Conservation (phyloP, 1,140 invertebrate genomes). For the Drosophila orosa region DNA sequence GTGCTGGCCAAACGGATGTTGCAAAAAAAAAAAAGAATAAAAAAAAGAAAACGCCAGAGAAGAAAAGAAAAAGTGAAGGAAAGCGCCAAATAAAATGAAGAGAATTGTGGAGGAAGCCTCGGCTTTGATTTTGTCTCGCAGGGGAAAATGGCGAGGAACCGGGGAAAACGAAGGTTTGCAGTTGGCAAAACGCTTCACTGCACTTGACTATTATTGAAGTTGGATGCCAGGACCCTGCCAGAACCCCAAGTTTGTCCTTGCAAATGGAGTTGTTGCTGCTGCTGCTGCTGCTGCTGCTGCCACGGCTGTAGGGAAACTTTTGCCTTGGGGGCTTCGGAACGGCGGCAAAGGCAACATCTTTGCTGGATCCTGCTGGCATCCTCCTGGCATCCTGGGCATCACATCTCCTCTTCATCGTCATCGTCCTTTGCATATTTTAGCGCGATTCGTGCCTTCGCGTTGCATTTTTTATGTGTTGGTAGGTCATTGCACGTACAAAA, state of each 20-base stretch:
- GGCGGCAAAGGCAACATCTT: conserved; percentile 63
- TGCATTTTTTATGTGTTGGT: conserved; percentile 83
- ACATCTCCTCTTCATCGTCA: conserved; percentile 25
- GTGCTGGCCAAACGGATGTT: conserved; percentile 74
- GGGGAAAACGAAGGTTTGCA: conserved; percentile 41
- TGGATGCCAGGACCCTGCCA: conserved; percentile 37
- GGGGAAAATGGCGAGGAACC: neutral
- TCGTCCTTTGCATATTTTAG: conserved; percentile 78
- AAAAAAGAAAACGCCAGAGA: neutral
- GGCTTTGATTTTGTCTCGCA: conserved; percentile 49
- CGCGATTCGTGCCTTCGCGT: conserved; percentile 61
- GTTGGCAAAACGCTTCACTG: conserved; percentile 77
- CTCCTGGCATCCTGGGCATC: conserved; percentile 31
- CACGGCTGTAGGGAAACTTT: conserved; percentile 63
- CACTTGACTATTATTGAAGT: conserved; percentile 82
- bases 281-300: conserved; percentile 34
- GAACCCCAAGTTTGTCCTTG: conserved; percentile 63
- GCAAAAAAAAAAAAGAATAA: conserved; percentile 44
- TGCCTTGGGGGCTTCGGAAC: conserved; percentile 59
- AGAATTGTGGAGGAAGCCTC: conserved; percentile 18
- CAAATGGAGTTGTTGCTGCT: conserved; percentile 54
- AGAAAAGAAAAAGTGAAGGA: conserved; percentile 32
- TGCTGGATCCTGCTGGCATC: conserved; percentile 43
- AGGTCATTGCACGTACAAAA: conserved; percentile 84
- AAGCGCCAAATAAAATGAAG: conserved; percentile 76